Evolutionary conservation across 2,888 invertebrate species (phyloP).

Genomic region (Himalopsyche tibetana): DNA sequence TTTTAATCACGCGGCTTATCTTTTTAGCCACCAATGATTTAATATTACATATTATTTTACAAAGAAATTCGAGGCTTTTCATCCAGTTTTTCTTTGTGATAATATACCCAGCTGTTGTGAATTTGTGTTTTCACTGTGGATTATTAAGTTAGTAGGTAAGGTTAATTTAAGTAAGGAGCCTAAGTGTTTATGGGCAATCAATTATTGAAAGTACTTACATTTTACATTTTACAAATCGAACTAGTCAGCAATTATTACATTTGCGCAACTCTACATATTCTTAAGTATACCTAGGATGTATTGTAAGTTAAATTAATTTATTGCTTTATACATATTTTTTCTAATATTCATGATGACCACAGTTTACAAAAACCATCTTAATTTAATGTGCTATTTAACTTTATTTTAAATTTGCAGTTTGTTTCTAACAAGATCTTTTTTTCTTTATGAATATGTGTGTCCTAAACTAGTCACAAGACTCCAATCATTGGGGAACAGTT

Average conservation of each 20-base stretch:
- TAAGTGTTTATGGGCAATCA: constrained; percentile 70
- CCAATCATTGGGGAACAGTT: constrained; percentile 63
- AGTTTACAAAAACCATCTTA: constrained; percentile 61
- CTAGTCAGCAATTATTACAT: constrained; percentile 77
- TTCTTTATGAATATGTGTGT: constrained; percentile 63
- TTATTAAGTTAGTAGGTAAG: constrained; percentile 64
- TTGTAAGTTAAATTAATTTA: constrained; percentile 69
- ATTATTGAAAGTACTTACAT: constrained; percentile 78
- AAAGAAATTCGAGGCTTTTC: constrained; percentile 54
- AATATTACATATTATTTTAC: constrained; percentile 49
- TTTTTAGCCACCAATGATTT: constrained; percentile 53
- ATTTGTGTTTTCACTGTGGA: constrained; percentile 63
- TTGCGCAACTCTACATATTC: constrained; percentile 76
- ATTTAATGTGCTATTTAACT: constrained; percentile 63
- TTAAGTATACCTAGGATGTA: constrained; percentile 68
- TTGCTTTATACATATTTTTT: constrained; percentile 64
- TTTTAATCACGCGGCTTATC: constrained; percentile 39
- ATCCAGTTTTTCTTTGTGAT: constrained; percentile 56
- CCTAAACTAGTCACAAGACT: constrained; percentile 66
- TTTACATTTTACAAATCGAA: constrained; percentile 75
- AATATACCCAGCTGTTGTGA: constrained; percentile 63
- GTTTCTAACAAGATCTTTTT: constrained; percentile 61
- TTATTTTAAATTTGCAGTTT: constrained; percentile 54
- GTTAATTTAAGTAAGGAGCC: constrained; percentile 64
- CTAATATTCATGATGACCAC: constrained; percentile 64